Evolutionary conservation across 2,113 vertebrate genomes (phyloP).

Genomic region (Pteruthius melanotis): DNA sequence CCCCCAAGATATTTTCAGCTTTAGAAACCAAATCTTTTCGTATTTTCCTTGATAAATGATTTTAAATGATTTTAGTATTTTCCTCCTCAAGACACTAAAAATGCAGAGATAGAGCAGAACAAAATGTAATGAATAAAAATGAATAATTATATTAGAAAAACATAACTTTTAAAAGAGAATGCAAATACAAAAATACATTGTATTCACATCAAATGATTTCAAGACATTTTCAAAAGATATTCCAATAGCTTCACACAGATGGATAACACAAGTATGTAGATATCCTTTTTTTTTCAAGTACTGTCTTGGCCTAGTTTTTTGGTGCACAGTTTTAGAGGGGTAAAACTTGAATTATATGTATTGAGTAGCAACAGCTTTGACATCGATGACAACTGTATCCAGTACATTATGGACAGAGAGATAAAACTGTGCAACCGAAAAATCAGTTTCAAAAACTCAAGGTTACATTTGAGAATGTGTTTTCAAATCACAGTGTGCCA

Average conservation of each 20-base stretch:
- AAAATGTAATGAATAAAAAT: not conserved
- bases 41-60: not conserved
- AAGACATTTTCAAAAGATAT: not conserved
- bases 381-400: not conserved
- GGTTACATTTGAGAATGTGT: not conserved
- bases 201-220: not conserved
- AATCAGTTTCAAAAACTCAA: not conserved
- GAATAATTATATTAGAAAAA: not conserved
- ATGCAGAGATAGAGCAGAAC: not conserved
- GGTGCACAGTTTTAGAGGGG: not conserved
- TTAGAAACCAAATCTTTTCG: not conserved
- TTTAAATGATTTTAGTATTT: not conserved
- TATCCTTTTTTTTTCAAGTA: not conserved
- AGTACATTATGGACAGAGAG: not conserved
- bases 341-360: not conserved
- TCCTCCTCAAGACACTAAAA: not conserved
- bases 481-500: not conserved
- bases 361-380: not conserved
- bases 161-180: not conserved
- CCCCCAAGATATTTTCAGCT: not conserved
- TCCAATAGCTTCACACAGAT: not conserved
- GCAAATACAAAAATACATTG: not conserved
- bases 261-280: not conserved
- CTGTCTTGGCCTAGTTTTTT: not conserved
- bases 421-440: not conserved